Conservation (phyloP, 2,888 invertebrate genomes). For the Melanchra persicariae region DNA sequence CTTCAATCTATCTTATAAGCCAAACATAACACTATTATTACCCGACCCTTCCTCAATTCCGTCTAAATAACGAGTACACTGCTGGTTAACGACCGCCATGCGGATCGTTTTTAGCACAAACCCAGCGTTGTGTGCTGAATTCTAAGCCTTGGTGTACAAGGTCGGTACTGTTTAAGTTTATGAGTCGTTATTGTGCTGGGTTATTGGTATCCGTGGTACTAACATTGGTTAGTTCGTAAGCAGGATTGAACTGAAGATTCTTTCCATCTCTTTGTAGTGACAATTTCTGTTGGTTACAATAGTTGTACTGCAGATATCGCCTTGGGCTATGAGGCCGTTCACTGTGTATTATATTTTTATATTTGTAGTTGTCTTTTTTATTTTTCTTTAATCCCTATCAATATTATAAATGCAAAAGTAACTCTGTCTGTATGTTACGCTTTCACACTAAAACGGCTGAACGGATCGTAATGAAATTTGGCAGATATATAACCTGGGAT, state of each 20-base stretch:
- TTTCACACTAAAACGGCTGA: too few species aligned
- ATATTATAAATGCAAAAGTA: too few species aligned
- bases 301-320: background rate
- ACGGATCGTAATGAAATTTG: too few species aligned
- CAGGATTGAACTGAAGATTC: background rate
- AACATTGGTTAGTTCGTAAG: constrained; percentile 3
- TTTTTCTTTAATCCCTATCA: too few species aligned
- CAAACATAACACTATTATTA: constrained; percentile 27
- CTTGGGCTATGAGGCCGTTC: background rate
- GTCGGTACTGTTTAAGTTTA: constrained; percentile 52
- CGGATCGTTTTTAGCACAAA: constrained; percentile 50
- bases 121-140: constrained; percentile 50
- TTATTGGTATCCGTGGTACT: constrained; percentile 24
- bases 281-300: background rate
- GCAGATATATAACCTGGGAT: too few species aligned
- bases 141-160: constrained; percentile 49
- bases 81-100: constrained; percentile 51
- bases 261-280: background rate
- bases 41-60: constrained; percentile 42
- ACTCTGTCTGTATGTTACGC: too few species aligned
- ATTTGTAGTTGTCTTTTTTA: background rate
- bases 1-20: constrained; percentile 12
- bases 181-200: constrained; percentile 44
- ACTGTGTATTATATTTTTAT: background rate
- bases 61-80: constrained; percentile 49